phyloP scores from a whole-genome alignment of 2,797 vertebrate species.

The Coranthus polyacanthus region DNA sequence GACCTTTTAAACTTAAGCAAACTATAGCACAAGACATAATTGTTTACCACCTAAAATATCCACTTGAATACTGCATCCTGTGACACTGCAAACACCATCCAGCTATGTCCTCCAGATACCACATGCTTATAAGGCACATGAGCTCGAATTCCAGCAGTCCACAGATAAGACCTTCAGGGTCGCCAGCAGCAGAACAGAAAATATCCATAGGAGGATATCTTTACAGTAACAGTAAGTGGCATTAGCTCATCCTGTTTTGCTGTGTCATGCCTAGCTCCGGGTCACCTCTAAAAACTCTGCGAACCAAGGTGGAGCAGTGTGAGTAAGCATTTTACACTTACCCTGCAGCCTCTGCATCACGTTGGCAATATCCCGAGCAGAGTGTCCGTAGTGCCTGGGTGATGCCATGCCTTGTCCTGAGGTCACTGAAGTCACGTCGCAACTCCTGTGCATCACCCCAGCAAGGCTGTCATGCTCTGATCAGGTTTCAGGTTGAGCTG shows the following conservation, averaged over 20 bases:
- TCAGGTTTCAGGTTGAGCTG: constrained; percentile 39
- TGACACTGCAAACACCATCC: constrained; percentile 40
- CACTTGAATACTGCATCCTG: constrained; percentile 14
- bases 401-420: constrained; percentile 88
- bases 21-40: constrained; percentile 28
- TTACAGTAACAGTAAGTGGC: constrained; percentile 6
- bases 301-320: constrained; percentile 54
- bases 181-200: background rate
- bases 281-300: constrained; percentile 82
- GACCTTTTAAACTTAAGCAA: constrained; percentile 31
- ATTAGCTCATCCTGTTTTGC: constrained; percentile 57
- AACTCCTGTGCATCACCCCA: constrained; percentile 49
- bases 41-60: constrained; percentile 17
- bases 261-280: constrained; percentile 76
- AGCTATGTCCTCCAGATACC: constrained; percentile 37
- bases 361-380: constrained; percentile 90
- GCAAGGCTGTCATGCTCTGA: constrained; percentile 36
- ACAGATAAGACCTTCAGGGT: constrained; percentile 19
- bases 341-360: constrained; percentile 98
- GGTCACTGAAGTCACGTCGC: constrained; percentile 54
- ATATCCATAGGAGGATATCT: background rate
- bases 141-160: constrained; percentile 25
- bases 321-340: constrained; percentile 85
- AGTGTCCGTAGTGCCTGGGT: constrained; percentile 82
- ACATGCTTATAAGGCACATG: constrained; percentile 8